Base-by-base conservation (phyloP, 1,140 invertebrate species). In the Arctopsyche grandis region DNA sequence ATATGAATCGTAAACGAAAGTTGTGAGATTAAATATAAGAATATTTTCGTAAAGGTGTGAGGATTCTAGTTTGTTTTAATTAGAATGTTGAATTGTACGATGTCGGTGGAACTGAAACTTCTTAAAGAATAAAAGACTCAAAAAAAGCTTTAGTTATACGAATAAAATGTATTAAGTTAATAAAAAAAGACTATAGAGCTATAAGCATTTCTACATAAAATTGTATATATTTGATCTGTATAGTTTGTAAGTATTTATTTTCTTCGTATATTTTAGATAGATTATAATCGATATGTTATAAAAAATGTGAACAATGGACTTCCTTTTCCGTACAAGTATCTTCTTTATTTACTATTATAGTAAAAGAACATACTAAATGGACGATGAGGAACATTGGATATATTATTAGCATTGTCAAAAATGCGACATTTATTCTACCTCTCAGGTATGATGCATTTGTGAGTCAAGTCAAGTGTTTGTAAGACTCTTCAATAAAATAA, bases 211-310 rank as follows among this genome's bases (percentile, higher is more conserved):
- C 43, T 70, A 46, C 58, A 29, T 56, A n/a, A 5, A 21, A 46
- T 66, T 80, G 79, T 80, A 80, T 75, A 81, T 81, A 81, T 81
- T 69, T 44, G 43, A 70, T 71, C 46, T 77, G 46, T 56, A 22
- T 77, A 69, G 22, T 19, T 9, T 75, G 0, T 81, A 81, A 81
- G 80, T 81, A 81, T 81, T 81, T 81, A 81, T 80, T 81, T 81
- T 63, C 29, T 78, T 81, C 46, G 58, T 75, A 9, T 66, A 66
- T 3, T 66, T 60, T 66, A 29, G 69, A 78, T 69, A 75, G 46
- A 14, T 71, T 78, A 38, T 38, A 38, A n/a, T 38, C 7, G 29
- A 38, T 38, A 38, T 4, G 7, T 44, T 78, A 69, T 38, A 69
- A 77, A 48, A 46, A 26, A 77, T 69, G 38, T 22, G 24, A 74